Conservation (phyloP, 2,797 vertebrate genomes). For the Manis pentadactyla region DNA sequence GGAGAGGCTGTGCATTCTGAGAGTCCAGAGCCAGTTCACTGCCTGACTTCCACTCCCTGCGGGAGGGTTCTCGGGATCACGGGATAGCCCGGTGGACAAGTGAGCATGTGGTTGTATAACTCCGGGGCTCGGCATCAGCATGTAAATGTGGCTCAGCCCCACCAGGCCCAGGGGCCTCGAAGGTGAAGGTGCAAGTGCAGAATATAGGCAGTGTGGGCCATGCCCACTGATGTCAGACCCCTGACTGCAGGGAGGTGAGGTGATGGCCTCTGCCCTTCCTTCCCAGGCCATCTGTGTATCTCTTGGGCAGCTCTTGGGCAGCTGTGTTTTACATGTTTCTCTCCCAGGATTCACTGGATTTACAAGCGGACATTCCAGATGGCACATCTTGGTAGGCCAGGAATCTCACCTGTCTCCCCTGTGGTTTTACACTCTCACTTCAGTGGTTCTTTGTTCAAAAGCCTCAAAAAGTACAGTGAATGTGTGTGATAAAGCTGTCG, state of each 20-base stretch:
- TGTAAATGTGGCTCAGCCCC: not conserved
- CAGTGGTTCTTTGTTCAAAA: not conserved
- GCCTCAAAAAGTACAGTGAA: not conserved
- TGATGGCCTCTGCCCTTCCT: not conserved
- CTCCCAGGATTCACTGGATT: not conserved
- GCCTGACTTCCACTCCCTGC: not conserved
- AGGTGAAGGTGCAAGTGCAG: not conserved
- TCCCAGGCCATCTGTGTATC: fast-evolving
- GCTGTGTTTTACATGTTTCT: not conserved
- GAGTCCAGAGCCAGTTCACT: not conserved
- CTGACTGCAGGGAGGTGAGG: not conserved
- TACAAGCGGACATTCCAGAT: not conserved
- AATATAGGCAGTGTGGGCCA: fast-evolving
- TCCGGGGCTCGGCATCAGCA: not conserved
- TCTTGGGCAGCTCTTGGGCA: not conserved
- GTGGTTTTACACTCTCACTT: fast-evolving
- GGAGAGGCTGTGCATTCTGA: not conserved
- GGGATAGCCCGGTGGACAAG: not conserved
- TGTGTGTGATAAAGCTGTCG: not conserved
- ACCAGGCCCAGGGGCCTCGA: fast-evolving
- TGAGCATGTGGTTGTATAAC: not conserved
- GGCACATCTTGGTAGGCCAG: too few species aligned
- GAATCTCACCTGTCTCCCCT: not conserved
- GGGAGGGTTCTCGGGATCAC: not conserved
- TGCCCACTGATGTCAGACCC: not conserved